Conservation (phyloP, 2,888 invertebrate species). For the Macaria liturata region DNA sequence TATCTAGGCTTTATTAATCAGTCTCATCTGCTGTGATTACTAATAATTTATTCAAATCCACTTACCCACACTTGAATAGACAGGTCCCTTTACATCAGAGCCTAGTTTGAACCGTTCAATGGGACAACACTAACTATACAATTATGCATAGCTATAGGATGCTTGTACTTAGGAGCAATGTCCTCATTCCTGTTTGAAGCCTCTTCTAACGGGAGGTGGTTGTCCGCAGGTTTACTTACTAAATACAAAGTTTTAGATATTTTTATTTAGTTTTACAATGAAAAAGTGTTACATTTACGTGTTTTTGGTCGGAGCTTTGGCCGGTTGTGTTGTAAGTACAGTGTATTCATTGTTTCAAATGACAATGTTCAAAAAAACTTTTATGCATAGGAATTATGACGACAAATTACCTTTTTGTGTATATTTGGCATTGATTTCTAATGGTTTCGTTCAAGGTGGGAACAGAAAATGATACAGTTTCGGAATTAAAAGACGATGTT, state of each 20-base stretch:
- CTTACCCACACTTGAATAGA: too few relatives aligned
- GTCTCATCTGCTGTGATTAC: too few relatives aligned
- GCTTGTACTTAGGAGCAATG: slow-evolving; percentile 52
- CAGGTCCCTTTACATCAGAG: too few relatives aligned
- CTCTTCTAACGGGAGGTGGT: slow-evolving; percentile 47
- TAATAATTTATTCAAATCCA: too few relatives aligned
- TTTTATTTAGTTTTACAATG: slow-evolving; percentile 15
- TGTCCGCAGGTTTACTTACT: slow-evolving; percentile 29
- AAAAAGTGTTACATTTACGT: slow-evolving; percentile 36
- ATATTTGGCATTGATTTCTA: background rate
- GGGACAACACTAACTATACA: slow-evolving; percentile 17
- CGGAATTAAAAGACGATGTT: slow-evolving; percentile 31
- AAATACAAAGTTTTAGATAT: slow-evolving; percentile 5
- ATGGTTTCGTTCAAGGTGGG: slow-evolving; percentile 37
- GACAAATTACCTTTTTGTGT: background rate
- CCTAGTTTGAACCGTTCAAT: slow-evolving; percentile 16
- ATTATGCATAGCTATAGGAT: slow-evolving; percentile 8
- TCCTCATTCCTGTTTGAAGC: slow-evolving; percentile 56
- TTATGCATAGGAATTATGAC: too few relatives aligned
- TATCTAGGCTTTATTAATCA: too few relatives aligned
- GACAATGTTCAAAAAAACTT: too few relatives aligned
- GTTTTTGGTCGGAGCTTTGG: slow-evolving; percentile 30
- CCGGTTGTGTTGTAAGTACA: slow-evolving; percentile 35
- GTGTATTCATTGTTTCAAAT: too few relatives aligned
- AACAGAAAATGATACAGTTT: slow-evolving; percentile 31